These are phyloP conservation scores for Dysidea cf. avara DNA, from an alignment of 37 sponge, comb jelly and placozoan species.

Conservation along the genomic window DNA sequence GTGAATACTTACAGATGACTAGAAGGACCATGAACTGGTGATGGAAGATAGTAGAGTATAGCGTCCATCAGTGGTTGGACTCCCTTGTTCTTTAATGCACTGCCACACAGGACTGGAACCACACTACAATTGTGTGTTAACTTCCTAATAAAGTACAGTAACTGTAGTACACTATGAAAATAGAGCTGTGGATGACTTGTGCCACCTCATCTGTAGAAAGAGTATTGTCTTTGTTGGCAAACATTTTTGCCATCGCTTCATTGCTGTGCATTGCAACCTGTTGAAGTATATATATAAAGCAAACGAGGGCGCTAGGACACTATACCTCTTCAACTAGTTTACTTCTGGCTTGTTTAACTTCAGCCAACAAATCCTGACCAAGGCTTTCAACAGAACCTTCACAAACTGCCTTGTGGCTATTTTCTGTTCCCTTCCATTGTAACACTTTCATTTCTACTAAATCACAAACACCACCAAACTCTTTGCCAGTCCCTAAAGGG, in stretches of 20 bases:
- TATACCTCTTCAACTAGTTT: slow-evolving; percentile 33
- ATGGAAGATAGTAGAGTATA: slow-evolving; percentile 68
- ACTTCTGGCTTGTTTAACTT: slow-evolving; percentile 12
- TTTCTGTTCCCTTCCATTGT: slow-evolving; percentile 37
- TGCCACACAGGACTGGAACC: slow-evolving; percentile 89
- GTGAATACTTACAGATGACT: background rate
- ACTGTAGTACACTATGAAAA: no score
- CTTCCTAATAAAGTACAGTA: no score
- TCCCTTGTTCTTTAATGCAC: slow-evolving; percentile 72
- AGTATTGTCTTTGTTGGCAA: no score
- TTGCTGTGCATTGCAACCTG: no score
- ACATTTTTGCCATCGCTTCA: no score
- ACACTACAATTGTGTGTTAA: slow-evolving; percentile 5
- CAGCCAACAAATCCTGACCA: no score
- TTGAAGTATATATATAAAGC: no score
- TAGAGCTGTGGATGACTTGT: no score
- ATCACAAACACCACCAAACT: slow-evolving; percentile 76
- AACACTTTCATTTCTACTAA: slow-evolving; percentile 54
- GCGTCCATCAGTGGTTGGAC: slow-evolving; percentile 84
- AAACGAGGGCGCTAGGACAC: no score
- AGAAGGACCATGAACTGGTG: slow-evolving; percentile 38
- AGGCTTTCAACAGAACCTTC: slow-evolving; percentile 5
- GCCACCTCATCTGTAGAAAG: no score
- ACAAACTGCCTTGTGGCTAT: slow-evolving; percentile 31
- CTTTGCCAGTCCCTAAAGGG: slow-evolving; percentile 65